phyloP scores from a whole-genome alignment of 2,797 vertebrate species.

The Trachops cirrhosus region DNA sequence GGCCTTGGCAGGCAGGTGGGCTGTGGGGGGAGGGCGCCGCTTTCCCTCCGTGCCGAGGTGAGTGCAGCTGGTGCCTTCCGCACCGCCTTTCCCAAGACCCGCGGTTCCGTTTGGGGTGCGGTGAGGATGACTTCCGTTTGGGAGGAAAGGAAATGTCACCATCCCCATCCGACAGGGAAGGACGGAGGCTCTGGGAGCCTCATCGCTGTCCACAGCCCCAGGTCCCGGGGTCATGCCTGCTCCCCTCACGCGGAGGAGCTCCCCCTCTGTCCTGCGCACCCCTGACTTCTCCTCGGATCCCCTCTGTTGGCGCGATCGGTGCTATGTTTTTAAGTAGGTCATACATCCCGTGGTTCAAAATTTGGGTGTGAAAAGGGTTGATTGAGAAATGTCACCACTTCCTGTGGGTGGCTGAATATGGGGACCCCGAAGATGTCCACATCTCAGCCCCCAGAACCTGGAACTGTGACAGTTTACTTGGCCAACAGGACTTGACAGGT shows the following conservation, averaged over 20 bases:
- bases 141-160: background rate
- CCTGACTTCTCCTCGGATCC: background rate
- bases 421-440: background rate
- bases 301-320: background rate
- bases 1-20: too few species aligned
- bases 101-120: background rate
- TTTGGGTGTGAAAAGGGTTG: background rate
- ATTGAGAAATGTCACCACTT: background rate
- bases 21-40: rapidly evolving
- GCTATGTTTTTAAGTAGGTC: background rate
- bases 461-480: background rate
- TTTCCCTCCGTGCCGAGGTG: background rate
- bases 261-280: background rate
- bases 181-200: background rate
- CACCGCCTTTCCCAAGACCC: background rate
- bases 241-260: background rate
- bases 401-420: background rate
- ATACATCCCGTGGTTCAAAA: background rate
- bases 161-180: rapidly evolving
- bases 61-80: too few species aligned
- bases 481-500: background rate
- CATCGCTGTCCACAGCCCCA: rapidly evolving
- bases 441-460: background rate
- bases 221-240: rapidly evolving
- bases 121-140: background rate